Evolutionary conservation across 2,888 invertebrate genomes (phyloP), one percentile per base, ranked within the genome.

Genomic region (Hemaris fuciformis): DNA sequence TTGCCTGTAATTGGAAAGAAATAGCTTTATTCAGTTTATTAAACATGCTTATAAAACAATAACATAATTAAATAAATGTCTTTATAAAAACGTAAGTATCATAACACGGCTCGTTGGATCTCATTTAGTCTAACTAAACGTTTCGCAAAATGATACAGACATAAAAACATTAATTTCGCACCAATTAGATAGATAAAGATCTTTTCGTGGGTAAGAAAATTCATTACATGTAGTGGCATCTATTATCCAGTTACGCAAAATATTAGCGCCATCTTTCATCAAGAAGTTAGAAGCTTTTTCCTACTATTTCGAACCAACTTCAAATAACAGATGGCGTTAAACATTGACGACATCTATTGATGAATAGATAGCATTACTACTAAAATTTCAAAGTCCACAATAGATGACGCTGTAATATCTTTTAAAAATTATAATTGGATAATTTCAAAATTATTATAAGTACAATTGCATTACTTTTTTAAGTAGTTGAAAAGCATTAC

Each of bases 121-220:
- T 41, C 34, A 41, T 46, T 48, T 58, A 45, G 59, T 43, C 42
- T 59, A 53, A 43, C 18, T 23, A 43, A 56, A 43, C 43, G 59
- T 59, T 62, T 41, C 15, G 13, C 59, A 60, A 23, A 71, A 67
- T 72, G 61, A 48, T 62, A 67, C 62, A 64, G 76, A 77, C 79
- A 74, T 69, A 63, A 70, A 80, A 78, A 77, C 74, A 64, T 62
- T 63, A 31, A 46, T 65, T 68, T 63, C 63, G 64, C 63, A 64
- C 60, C 66, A 73, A 74, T 73, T 74, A 66, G 57, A 63, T 63
- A 66, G 82, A 81, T 82, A 73, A 69, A 64, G 70, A 75, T 75
- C 75, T 68, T 45, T 61, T 60, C 62, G 25, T 25, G 60, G n/a
- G 46, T 20, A 60, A 57, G 13, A 38, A 20, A 7, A 4, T 62